These are phyloP conservation scores for Trichogramma evanescens DNA, from an alignment of 2,888 invertebrate species.

Conservation along the genomic window DNA sequence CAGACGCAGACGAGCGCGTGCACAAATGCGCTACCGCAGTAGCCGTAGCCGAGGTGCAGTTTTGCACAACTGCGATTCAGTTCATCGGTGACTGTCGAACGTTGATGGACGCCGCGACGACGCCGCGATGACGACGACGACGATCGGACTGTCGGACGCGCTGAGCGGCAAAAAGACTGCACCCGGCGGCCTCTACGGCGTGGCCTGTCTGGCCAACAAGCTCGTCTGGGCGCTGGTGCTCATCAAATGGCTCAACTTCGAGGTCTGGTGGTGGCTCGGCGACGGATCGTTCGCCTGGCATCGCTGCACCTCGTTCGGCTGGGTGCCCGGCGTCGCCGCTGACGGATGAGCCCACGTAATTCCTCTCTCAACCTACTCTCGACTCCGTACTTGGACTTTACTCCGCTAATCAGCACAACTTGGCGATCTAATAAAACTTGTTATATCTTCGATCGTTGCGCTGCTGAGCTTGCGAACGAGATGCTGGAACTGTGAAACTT, in stretches of 20 bases:
- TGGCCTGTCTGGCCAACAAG: constrained; percentile 32
- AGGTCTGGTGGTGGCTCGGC: constrained; percentile 31
- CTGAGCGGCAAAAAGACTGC: neutral
- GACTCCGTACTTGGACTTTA: neutral
- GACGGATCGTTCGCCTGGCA: constrained; percentile 24
- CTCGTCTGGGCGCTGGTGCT: constrained; percentile 33
- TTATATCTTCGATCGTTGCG: no score
- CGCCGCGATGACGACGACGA: neutral
- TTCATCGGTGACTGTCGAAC: neutral
- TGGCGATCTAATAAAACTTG: no score
- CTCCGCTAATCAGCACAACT: neutral
- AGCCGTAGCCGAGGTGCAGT: no score
- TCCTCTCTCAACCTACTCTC: neutral
- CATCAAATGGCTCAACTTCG: constrained; percentile 36
- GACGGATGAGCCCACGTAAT: neutral
- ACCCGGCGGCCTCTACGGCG: constrained; percentile 21
- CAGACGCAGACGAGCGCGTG: no score
- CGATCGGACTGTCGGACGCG: neutral
- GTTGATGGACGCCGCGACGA: neutral
- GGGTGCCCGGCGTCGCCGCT: neutral
- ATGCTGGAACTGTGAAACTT: no score
- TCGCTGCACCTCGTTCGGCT: constrained; percentile 4
- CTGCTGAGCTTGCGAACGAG: no score
- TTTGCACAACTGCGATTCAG: neutral
- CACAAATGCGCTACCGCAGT: no score